Percentiles rank a stretch among this genome's conserved stretches.
Evolutionary conservation across 1,140 invertebrate species (phyloP).

Genomic region (Amyelois transitella): DNA sequence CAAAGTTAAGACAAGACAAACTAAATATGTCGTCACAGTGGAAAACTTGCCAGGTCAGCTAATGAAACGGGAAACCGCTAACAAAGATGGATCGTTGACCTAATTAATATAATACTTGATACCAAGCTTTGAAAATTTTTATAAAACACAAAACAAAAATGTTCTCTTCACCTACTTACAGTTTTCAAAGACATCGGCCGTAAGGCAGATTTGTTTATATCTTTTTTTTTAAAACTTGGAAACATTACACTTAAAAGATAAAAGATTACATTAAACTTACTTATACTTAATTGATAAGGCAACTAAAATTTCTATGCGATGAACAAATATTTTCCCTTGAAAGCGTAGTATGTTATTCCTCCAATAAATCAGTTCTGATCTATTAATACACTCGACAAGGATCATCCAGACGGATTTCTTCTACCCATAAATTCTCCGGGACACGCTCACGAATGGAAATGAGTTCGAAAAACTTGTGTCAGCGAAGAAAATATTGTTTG

Average conservation of each 20-base stretch:
- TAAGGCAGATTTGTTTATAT: too few species aligned
- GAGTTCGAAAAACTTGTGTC: constrained; percentile 42
- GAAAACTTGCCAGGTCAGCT: constrained; percentile 23
- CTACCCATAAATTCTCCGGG: constrained; percentile 31
- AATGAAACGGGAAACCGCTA: constrained; percentile 56
- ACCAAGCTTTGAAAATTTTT: too few species aligned
- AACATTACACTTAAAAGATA: too few species aligned
- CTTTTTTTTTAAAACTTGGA: too few species aligned
- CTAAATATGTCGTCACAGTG: constrained; percentile 5
- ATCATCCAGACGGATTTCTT: not conserved
- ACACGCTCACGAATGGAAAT: constrained; percentile 41
- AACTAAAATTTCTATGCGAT: too few species aligned
- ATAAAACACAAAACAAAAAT: too few species aligned
- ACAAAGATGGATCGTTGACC: constrained; percentile 41
- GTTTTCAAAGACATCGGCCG: too few species aligned
- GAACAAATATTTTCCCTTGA: too few species aligned
- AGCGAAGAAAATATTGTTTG: constrained; percentile 47
- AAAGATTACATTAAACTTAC: too few species aligned
- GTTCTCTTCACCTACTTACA: too few species aligned
- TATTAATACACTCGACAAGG: not conserved
- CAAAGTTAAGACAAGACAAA: constrained; percentile 3
- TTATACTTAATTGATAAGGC: too few species aligned
- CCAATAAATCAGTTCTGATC: not conserved
- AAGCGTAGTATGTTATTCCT: too few species aligned
- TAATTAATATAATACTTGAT: constrained; percentile 22